These are phyloP conservation scores for Boloria selene DNA, from an alignment of 2,888 invertebrate species.

Conservation along the genomic window DNA sequence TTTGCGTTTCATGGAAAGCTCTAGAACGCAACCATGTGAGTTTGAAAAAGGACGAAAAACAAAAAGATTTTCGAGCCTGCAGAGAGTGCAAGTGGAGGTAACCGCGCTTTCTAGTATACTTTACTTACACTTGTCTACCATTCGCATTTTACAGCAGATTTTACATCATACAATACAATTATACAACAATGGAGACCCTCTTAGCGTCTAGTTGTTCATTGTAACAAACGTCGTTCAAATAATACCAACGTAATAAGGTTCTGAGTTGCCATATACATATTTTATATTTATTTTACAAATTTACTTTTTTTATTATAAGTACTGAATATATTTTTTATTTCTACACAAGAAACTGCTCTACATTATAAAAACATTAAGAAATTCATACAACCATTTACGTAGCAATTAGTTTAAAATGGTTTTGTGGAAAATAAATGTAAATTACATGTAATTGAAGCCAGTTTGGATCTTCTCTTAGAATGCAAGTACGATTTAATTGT, in stretches of 20 bases:
- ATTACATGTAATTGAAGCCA: constrained; percentile 12
- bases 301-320: too few species aligned
- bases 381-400: background rate
- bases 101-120: constrained; percentile 17
- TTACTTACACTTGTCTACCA: constrained; percentile 16
- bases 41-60: constrained; percentile 4
- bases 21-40: background rate
- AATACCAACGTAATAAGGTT: too few species aligned
- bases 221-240: too few species aligned
- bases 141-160: constrained; percentile 3
- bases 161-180: background rate
- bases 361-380: too few species aligned
- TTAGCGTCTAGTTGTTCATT: too few species aligned
- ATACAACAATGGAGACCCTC: constrained; percentile 4
- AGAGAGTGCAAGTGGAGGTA: constrained; percentile 15
- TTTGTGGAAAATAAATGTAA: background rate
- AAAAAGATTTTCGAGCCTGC: constrained; percentile 10
- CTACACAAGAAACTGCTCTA: too few species aligned
- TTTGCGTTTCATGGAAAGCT: background rate
- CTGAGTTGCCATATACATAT: too few species aligned
- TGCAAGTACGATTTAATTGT: background rate
- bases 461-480: background rate
- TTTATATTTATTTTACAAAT: too few species aligned
- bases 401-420: constrained; percentile 7
- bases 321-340: too few species aligned